phyloP scores from a whole-genome alignment of 2,113 vertebrate genomes.

The Brevimyrus niger region DNA sequence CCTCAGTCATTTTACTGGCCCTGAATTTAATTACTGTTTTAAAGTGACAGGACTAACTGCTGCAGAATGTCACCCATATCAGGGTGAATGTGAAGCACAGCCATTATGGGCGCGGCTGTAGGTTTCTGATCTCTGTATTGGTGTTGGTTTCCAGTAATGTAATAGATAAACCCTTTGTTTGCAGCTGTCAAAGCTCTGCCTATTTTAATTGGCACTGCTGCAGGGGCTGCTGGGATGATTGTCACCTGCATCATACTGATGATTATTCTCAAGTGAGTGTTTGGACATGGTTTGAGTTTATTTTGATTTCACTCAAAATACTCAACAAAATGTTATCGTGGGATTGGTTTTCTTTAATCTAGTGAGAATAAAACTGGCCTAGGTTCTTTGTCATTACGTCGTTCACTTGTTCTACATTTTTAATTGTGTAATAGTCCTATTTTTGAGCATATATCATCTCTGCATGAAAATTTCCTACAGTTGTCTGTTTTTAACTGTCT shows the following conservation, averaged over 20 bases:
- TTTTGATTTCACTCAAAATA: neutral
- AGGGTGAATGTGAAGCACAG: too few relatives aligned
- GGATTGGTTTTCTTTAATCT: neutral
- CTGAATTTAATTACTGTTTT: neutral
- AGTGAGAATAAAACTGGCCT: neutral
- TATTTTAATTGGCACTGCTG: neutral
- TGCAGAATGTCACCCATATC: neutral
- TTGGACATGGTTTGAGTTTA: neutral
- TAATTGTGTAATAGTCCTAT: too few relatives aligned
- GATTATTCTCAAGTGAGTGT: neutral
- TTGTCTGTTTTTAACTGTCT: too few relatives aligned
- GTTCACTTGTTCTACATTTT: too few relatives aligned
- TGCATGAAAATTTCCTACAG: too few relatives aligned
- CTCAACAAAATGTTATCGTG: neutral
- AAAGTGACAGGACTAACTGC: neutral
- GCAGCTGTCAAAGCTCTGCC: neutral
- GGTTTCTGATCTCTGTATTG: neutral
- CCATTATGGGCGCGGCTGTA: neutral
- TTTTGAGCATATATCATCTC: too few relatives aligned
- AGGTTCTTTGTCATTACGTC: neutral
- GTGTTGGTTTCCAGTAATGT: neutral
- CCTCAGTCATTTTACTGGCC: neutral
- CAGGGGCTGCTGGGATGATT: neutral
- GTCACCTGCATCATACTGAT: neutral
- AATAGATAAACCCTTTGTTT: neutral